phyloP scores from a whole-genome alignment of 2,113 vertebrate species.

The Pterocles burchelli region DNA sequence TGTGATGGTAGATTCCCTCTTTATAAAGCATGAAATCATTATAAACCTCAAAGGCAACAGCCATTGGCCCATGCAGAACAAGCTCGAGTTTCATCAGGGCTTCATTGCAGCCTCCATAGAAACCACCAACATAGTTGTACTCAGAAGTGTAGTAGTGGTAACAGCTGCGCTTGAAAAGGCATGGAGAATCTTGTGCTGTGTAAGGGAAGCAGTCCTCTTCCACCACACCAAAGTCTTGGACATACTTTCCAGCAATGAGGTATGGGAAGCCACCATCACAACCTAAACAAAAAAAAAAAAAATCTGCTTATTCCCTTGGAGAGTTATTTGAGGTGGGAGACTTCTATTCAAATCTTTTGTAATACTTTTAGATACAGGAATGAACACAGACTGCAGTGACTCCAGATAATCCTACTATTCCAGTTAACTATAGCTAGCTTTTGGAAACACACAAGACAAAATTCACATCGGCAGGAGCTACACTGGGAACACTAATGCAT shows the following conservation, averaged over 20 bases:
- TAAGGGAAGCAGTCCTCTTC: constrained; percentile 93
- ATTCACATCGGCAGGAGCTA: not conserved
- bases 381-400: not conserved
- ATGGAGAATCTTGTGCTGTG: constrained; percentile 75
- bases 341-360: not conserved
- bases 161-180: constrained; percentile 75
- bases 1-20: constrained; percentile 92
- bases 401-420: not conserved
- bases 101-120: constrained; percentile 95
- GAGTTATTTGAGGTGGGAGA: not conserved
- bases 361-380: not conserved
- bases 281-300: constrained; percentile 70
- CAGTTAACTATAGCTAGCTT: not conserved
- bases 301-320: not conserved
- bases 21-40: constrained; percentile 87
- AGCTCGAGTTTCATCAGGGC: constrained; percentile 90
- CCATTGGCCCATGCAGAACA: constrained; percentile 85
- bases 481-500: not conserved
- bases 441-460: not conserved
- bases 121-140: constrained; percentile 93
- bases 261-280: constrained; percentile 95
- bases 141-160: constrained; percentile 81
- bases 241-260: constrained; percentile 89
- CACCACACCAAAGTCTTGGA: constrained; percentile 92
- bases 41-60: constrained; percentile 91